Evolutionary conservation across 2,888 invertebrate species (phyloP).

Genomic region (Meandrusa payeni): DNA sequence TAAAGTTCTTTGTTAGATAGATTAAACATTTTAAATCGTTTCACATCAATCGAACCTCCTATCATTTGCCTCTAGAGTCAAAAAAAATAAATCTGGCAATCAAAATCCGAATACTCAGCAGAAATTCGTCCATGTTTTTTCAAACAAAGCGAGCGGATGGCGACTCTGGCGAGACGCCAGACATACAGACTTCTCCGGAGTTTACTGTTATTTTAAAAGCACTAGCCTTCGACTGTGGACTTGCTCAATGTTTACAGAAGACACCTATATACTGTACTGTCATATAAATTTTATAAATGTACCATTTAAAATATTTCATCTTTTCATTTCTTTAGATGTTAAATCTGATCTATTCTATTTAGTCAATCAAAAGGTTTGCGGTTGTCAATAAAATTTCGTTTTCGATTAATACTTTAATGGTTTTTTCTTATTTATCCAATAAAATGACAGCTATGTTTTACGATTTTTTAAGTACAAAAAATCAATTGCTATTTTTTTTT

Average conservation of each 20-base stretch:
- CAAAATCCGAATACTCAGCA: conserved; percentile 26
- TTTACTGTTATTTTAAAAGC: conserved; percentile 34
- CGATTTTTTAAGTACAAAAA: too few relatives aligned
- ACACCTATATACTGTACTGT: too few relatives aligned
- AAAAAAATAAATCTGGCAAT: conserved; percentile 23
- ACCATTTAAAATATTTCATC: too few relatives aligned
- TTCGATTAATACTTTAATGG: too few relatives aligned
- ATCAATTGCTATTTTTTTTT: too few relatives aligned
- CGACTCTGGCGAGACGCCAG: conserved; percentile 38
- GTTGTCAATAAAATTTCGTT: too few relatives aligned
- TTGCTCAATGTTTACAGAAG: conserved; percentile 20
- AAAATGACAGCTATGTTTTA: too few relatives aligned
- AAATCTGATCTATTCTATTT: too few relatives aligned
- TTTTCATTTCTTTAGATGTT: too few relatives aligned
- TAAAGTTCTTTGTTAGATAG: conserved; percentile 4
- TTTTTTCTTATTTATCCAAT: too few relatives aligned
- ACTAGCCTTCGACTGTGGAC: conserved; percentile 27
- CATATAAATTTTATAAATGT: too few relatives aligned
- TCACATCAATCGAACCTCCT: conserved; percentile 15
- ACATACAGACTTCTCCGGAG: conserved; percentile 29
- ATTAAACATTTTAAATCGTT: conserved; percentile 16
- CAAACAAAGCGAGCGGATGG: conserved; percentile 37
- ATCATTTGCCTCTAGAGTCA: conserved; percentile 12
- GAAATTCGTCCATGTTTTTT: conserved; percentile 30
- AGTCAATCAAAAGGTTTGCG: too few relatives aligned